Evolutionary conservation across 2,888 invertebrate species (phyloP).

Genomic region (Parnassius mnemosyne): DNA sequence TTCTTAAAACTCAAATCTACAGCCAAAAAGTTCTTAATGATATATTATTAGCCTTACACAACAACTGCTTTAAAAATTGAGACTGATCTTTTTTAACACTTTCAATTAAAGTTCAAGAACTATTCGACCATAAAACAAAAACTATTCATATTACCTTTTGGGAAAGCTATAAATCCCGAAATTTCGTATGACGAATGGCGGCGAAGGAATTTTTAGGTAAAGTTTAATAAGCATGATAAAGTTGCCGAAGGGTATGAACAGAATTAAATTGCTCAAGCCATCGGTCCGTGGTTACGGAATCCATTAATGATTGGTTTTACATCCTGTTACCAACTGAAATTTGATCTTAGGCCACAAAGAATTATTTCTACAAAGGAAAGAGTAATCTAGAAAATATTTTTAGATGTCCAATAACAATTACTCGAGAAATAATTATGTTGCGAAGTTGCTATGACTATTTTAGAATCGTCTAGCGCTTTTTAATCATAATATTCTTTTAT

Average conservation of each 20-base stretch:
- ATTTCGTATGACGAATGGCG: constrained; percentile 50
- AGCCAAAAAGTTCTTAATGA: no score
- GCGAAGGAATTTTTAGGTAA: constrained; percentile 41
- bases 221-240: constrained; percentile 34
- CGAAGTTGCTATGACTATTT: no score
- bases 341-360: constrained; percentile 29
- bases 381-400: neutral
- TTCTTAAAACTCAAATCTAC: no score
- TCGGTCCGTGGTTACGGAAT: constrained; percentile 27
- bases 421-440: no score
- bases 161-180: constrained; percentile 46
- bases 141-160: constrained; percentile 40
- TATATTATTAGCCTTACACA: no score
- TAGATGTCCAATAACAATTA: no score
- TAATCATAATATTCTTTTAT: no score
- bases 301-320: constrained; percentile 53
- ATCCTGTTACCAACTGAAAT: constrained; percentile 46
- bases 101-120: constrained; percentile 26
- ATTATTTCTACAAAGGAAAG: neutral
- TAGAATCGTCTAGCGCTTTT: no score
- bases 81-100: constrained; percentile 2
- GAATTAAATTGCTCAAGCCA: constrained; percentile 25
- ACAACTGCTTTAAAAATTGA: neutral
- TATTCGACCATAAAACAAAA: constrained; percentile 42
- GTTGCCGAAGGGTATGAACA: constrained; percentile 32